Percentiles rank a stretch among this genome's conserved stretches.
phyloP scores from a whole-genome alignment of 2,113 vertebrate genomes.

The Argyrosomus japonicus region DNA sequence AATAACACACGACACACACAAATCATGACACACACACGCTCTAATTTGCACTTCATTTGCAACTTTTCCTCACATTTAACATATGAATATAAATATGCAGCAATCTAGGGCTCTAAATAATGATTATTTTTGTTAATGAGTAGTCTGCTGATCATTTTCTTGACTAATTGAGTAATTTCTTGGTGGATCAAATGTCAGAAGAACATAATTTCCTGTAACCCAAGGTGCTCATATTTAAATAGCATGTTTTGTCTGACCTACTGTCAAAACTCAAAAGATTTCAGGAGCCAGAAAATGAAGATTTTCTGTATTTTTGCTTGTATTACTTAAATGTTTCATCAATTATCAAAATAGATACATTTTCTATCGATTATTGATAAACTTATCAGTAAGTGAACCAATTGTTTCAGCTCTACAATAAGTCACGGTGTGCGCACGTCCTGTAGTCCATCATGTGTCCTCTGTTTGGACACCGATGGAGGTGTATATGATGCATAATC shows the following conservation, averaged over 20 bases:
- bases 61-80: neutral
- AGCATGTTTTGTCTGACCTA: too few species aligned
- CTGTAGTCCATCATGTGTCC: neutral
- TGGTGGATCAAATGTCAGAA: too few species aligned
- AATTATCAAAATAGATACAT: neutral
- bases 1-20: neutral
- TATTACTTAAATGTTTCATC: neutral
- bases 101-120: too few species aligned
- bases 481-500: neutral
- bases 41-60: neutral
- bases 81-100: too few species aligned
- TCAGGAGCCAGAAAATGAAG: neutral
- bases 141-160: neutral
- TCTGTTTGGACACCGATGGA: neutral
- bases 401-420: neutral
- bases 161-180: neutral
- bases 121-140: neutral
- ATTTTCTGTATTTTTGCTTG: neutral
- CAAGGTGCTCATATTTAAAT: too few species aligned
- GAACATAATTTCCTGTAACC: too few species aligned
- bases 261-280: neutral
- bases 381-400: neutral
- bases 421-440: neutral
- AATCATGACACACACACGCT: neutral
- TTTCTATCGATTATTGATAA: neutral